Base-by-base conservation (phyloP, 2,797 vertebrate species). In the Gymnoscopelus microlampas region DNA sequence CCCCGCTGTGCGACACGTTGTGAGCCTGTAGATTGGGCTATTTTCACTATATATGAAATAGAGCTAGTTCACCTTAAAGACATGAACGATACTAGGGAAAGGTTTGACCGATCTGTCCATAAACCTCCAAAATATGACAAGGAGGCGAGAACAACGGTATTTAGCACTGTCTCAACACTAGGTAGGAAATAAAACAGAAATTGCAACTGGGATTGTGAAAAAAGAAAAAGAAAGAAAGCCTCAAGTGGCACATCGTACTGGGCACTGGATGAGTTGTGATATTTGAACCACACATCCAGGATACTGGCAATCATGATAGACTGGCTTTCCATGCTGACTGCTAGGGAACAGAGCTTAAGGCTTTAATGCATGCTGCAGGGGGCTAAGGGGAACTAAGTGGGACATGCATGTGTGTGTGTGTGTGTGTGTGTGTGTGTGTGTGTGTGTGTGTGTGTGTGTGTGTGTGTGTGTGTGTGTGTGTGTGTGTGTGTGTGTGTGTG, bases 261-360 rank as follows among this genome's bases (percentile, higher is more conserved):
- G 39, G 78, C 81, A 82, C 73, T 73, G 76, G 79, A 68, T 32
- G 69, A 87, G 80, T 78, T 80, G 74, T 75, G 79, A 91, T 86
- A 83, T 86, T 84, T 83, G 83, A 89, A 89, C 76, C 79, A 61
- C 63, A 66, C 63, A 76, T 87, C 71, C 70, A 91, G 80, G 78
- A 86, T 85, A 87, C 67, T 90, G 86, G 80, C 79, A 84, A 88
- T 86, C 73, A 70, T 76, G 77, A 85, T 87, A 73, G 74, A 71
- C 74, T 78, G 72, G 80, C 68, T 85, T 85, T 79, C 73, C 71
- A 78, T 84, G 74, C 58, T 77, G 76, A 69, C 61, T 90, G 83
- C 80, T 80, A 77, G 68, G 50, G 32, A 65, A 65, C 39, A 53
- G 62, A 75, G 74, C 57, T 81, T 76, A 53, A 68, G 49, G 60